phyloP scores from a whole-genome alignment of 2,888 invertebrate genomes.

The Cephalotes varians region DNA sequence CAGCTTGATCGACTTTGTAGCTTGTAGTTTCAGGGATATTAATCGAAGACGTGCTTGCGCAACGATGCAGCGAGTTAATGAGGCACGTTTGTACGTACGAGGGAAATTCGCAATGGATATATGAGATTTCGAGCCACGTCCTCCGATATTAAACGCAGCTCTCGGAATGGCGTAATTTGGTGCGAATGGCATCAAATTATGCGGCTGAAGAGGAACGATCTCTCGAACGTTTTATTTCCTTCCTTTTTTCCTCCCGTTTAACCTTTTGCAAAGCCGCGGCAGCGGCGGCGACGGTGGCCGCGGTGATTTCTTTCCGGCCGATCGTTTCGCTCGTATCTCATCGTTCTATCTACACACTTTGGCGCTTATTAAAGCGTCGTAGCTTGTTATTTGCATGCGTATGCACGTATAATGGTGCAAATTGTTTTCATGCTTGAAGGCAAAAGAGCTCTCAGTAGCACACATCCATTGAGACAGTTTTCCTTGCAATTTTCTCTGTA shows the following conservation, averaged over 20 bases:
- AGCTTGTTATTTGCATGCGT: constrained; percentile 36
- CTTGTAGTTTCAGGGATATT: constrained; percentile 8
- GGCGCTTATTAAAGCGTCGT: constrained; percentile 35
- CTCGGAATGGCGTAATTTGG: constrained; percentile 13
- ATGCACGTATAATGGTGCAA: constrained; percentile 24
- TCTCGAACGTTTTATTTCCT: constrained; percentile 17
- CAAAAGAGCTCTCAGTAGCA: background rate
- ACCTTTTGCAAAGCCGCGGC: constrained; percentile 30
- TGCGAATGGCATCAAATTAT: constrained; percentile 42
- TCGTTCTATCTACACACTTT: constrained; percentile 38
- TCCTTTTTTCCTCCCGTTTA: constrained; percentile 26
- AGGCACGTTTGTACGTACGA: background rate
- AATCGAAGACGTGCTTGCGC: constrained; percentile 24
- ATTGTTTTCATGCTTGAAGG: constrained; percentile 18
- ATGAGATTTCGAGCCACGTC: background rate
- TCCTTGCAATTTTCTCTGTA: constrained; percentile 14
- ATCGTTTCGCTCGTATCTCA: constrained; percentile 45
- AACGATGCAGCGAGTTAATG: constrained; percentile 12
- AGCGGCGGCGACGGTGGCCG: background rate
- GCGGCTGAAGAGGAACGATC: constrained; percentile 36
- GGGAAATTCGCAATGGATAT: constrained; percentile 9
- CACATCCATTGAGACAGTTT: constrained; percentile 13
- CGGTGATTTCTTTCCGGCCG: background rate
- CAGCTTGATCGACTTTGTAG: background rate
- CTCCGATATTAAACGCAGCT: constrained; percentile 35